Conservation (phyloP, 2,797 vertebrate species). For the Sternotherus odoratus region DNA sequence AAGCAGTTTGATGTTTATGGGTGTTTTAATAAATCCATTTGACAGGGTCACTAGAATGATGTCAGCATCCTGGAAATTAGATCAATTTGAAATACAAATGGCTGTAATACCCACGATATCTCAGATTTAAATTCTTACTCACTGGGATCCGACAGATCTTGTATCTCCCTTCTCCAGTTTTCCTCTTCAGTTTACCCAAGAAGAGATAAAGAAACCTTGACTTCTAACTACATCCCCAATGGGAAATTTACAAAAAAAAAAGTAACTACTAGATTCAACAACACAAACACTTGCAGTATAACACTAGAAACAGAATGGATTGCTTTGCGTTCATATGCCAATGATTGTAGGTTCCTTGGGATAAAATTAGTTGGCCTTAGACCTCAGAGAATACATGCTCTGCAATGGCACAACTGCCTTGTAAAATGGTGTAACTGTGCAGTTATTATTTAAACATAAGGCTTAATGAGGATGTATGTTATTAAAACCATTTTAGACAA, state of each 20-base stretch:
- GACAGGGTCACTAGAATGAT: background rate
- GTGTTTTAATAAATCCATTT: background rate
- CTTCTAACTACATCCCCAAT: background rate
- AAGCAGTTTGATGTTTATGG: background rate
- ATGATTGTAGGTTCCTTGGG: background rate
- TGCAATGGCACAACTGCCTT: background rate
- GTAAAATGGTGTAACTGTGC: background rate
- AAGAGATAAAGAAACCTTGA: background rate
- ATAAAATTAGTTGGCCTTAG: background rate
- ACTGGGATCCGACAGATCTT: background rate
- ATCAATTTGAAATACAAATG: background rate
- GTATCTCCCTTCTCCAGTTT: background rate
- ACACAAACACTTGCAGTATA: background rate
- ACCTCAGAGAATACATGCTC: background rate
- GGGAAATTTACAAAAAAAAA: background rate
- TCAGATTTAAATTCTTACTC: background rate
- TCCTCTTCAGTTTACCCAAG: background rate
- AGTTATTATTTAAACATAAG: background rate
- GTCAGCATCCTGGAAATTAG: slow-evolving; percentile 1
- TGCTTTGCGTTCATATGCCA: background rate
- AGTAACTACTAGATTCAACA: background rate
- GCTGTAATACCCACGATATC: background rate
- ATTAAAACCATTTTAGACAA: background rate
- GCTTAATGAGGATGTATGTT: background rate
- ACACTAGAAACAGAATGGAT: fast-evolving